These are phyloP conservation scores for Philotrypesis tridentata DNA, from an alignment of 1,140 invertebrate genomes.

Conservation along the genomic window DNA sequence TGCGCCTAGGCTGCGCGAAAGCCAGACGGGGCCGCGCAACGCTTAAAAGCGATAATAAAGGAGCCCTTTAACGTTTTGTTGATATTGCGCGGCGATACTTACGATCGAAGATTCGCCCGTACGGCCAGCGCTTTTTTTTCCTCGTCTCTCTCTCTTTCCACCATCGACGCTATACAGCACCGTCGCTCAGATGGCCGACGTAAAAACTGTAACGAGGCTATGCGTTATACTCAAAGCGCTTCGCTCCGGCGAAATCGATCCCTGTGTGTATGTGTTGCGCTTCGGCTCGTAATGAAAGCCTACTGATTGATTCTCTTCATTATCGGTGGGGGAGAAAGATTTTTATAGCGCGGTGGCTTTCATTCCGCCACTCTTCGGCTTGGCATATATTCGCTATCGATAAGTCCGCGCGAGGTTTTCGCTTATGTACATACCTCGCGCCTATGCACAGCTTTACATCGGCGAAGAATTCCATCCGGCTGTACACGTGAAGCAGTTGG, in stretches of 20 bases:
- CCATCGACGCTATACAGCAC: no score
- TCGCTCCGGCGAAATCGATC: neutral
- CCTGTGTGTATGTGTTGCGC: no score
- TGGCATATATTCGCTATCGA: no score
- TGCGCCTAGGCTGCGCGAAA: neutral
- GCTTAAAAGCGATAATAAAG: slow-evolving; percentile 35
- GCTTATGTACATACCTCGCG: neutral
- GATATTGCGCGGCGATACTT: slow-evolving; percentile 37
- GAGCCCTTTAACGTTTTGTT: slow-evolving; percentile 15
- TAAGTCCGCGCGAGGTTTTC: no score
- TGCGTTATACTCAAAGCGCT: no score
- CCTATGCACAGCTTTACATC: neutral
- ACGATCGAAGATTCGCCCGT: neutral
- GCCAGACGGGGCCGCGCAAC: neutral
- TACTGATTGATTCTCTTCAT: neutral
- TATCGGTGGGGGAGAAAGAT: neutral
- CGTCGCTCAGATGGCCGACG: neutral
- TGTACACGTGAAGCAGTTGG: neutral
- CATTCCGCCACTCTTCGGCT: neutral
- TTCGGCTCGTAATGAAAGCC: neutral
- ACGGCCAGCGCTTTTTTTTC: neutral
- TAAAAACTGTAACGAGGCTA: neutral
- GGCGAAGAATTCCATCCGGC: neutral
- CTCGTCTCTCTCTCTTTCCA: no score
- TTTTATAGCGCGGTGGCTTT: neutral